Percentiles rank a stretch among this genome's conserved stretches.
Conservation (phyloP, 2,888 invertebrate species). For the Seira musarum region DNA sequence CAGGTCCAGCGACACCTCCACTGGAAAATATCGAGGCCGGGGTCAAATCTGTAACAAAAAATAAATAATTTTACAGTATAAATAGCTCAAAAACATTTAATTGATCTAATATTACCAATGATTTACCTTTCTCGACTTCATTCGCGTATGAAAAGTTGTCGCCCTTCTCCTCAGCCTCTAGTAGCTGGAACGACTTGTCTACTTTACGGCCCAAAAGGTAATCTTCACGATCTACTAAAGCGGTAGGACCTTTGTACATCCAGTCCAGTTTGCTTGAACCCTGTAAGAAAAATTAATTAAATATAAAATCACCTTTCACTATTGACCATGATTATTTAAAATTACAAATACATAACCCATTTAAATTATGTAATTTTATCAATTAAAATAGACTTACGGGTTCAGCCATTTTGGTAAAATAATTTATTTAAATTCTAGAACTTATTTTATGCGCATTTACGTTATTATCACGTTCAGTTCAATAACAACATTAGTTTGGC, state of each 20-base stretch:
- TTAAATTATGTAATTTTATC: no score
- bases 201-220: conserved; percentile 88
- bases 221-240: conserved; percentile 84
- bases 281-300: conserved; percentile 17
- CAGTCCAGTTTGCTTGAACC: conserved; percentile 77
- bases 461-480: no score
- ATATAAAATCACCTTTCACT: background rate
- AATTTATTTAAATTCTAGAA: background rate
- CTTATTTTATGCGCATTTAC: no score
- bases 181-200: conserved; percentile 84
- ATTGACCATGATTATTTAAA: no score
- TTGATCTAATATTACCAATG: background rate
- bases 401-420: background rate
- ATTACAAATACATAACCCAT: no score
- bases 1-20: conserved; percentile 78
- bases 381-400: background rate
- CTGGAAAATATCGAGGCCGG: conserved; percentile 66
- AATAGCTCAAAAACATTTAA: background rate
- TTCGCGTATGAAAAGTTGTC: conserved; percentile 63
- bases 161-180: conserved; percentile 77
- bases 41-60: conserved; percentile 71
- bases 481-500: no score
- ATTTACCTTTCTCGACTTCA: conserved; percentile 68
- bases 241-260: conserved; percentile 85
- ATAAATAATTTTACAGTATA: conserved; percentile 6